Percentiles rank a stretch among this genome's conserved stretches.
Conservation (phyloP, 2,888 invertebrate species). For the Heliothis peltigera region DNA sequence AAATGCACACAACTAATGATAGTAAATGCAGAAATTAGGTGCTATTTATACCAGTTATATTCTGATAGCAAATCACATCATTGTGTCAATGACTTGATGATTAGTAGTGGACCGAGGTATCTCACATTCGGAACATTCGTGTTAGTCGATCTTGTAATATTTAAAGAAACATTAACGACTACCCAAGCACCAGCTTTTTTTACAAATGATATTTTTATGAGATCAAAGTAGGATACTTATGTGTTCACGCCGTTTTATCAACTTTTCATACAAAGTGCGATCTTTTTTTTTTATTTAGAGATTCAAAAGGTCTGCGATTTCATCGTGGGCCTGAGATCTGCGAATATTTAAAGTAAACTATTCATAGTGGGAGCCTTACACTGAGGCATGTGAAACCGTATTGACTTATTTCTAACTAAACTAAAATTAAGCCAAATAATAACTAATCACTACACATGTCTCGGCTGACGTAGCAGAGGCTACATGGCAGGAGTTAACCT, state of each 20-base stretch:
- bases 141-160: conserved; percentile 50
- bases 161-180: conserved; percentile 66
- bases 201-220: conserved; percentile 72
- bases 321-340: conserved; percentile 69
- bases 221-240: conserved; percentile 79
- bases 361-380: conserved; percentile 47
- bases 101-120: conserved; percentile 17
- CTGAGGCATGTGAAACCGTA: conserved; percentile 63
- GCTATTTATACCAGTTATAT: conserved; percentile 17
- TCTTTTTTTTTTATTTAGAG: conserved; percentile 47
- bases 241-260: conserved; percentile 57
- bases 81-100: conserved; percentile 29
- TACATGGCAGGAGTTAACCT: not conserved
- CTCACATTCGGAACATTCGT: conserved; percentile 18
- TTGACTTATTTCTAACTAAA: conserved; percentile 68
- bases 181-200: conserved; percentile 79
- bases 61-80: conserved; percentile 20
- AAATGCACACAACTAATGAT: conserved; percentile 55
- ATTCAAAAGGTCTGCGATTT: conserved; percentile 59
- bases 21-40: conserved; percentile 76
- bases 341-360: conserved; percentile 57
- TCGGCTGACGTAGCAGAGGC: conserved; percentile 5
- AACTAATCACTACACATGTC: conserved; percentile 45
- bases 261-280: conserved; percentile 42
- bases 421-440: conserved; percentile 61